phyloP scores from a whole-genome alignment of 2,797 vertebrate species.

The Sebastes wilsoni region DNA sequence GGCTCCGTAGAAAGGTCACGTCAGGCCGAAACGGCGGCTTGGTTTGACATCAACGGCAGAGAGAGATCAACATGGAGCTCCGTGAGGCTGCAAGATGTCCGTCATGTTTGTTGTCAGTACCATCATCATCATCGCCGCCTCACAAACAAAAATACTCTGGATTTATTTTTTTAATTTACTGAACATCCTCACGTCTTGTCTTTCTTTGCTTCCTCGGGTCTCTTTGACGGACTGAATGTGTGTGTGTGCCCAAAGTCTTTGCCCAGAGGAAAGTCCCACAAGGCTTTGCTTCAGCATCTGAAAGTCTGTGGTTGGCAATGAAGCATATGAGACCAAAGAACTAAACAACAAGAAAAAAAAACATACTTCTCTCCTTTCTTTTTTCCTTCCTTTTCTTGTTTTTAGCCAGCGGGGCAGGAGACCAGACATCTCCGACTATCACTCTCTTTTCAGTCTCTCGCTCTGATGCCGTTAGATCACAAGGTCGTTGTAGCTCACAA shows the following conservation, averaged over 20 bases:
- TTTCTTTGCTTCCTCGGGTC: neutral
- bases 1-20: conserved; percentile 70
- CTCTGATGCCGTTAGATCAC: conserved; percentile 85
- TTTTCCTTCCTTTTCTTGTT: neutral
- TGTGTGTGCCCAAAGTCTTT: neutral
- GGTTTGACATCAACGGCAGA: conserved; percentile 68
- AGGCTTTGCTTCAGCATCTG: conserved; percentile 35
- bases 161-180: conserved; percentile 11
- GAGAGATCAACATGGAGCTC: conserved; percentile 32
- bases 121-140: neutral
- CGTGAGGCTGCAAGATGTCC: conserved; percentile 3
- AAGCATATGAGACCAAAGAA: conserved; percentile 64
- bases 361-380: conserved; percentile 7
- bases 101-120: neutral
- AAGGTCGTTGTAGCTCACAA: conserved; percentile 94
- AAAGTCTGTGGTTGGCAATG: conserved; percentile 51
- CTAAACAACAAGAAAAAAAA: conserved; percentile 53
- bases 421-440: conserved; percentile 69
- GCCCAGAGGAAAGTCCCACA: conserved; percentile 37
- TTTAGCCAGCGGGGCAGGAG: conserved; percentile 68
- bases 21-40: conserved; percentile 55
- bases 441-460: conserved; percentile 32
- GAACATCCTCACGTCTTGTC: neutral
- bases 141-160: neutral
- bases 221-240: conserved; percentile 24